Base-by-base conservation (phyloP, 2,888 invertebrate species). In the Himalopsyche tibetana region DNA sequence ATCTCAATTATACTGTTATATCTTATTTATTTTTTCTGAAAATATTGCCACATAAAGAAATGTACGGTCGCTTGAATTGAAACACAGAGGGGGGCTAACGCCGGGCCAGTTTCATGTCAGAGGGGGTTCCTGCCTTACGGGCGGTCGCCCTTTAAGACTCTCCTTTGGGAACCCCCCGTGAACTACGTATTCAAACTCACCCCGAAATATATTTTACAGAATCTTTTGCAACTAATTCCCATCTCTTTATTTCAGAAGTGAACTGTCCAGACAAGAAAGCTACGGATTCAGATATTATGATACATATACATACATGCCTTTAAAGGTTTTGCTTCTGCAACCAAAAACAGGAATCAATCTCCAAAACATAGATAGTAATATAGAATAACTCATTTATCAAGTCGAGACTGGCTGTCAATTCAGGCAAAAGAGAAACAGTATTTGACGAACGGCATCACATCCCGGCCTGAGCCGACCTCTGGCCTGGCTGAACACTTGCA, bases 401-500 rank as follows among this genome's bases (percentile, higher is more conserved):
- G 51, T 51, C 5, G 51, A 15, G 51, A 51, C 45, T 45, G 45
- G 45, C 45, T 45, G 45, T 45, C 45, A 45, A 45, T 45, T 45
- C 51, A 15, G 51, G 51, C 12, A 51, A 15, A 63, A 63, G n/a
- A 28, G 63, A 42, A 69, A 69, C 42, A 19, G 56, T 38, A 28
- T 45, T 63, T 17, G n/a, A 9, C 40, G 82, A 45, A 74, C 28
- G 55, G 42, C 56, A 80, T 79, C 85, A 69, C 45, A 55, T 11
- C n/a, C 82, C 83, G 83, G 63, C 63, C 55, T 63, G 36, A 40
- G 36, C 42, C 28, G 42, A 55, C 85, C 85, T 82, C 84, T 83
- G 86, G 80, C 80, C 83, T 86, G 85, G 85, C 86, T 84, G 81
- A 88, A 80, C 85, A 87, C 87, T 80, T 83, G 84, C 85, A 86